phyloP scores from a whole-genome alignment of 2,797 vertebrate species.

The Coregonus ussuriensis region DNA sequence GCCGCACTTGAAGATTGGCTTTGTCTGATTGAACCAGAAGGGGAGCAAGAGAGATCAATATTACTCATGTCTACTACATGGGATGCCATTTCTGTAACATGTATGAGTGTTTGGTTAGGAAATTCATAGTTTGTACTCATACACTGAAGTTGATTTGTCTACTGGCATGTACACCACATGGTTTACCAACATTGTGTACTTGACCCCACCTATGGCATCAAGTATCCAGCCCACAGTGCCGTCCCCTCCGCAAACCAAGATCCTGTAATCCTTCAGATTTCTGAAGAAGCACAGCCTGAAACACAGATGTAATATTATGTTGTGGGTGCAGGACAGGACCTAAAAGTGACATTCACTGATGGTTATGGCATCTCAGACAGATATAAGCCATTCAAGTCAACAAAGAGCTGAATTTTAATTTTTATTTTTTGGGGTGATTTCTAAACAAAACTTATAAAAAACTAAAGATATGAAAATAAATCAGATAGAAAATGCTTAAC shows the following conservation, averaged over 20 bases:
- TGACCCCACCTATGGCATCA: slow-evolving; percentile 86
- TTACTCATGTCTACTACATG: background rate
- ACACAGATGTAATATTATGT: slow-evolving; percentile 17
- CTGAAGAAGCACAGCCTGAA: slow-evolving; percentile 88
- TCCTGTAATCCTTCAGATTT: slow-evolving; percentile 80
- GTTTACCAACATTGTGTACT: background rate
- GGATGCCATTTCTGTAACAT: background rate
- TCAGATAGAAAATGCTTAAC: background rate
- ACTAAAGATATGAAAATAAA: background rate
- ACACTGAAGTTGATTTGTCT: background rate
- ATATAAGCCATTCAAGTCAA: background rate
- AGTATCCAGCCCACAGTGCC: slow-evolving; percentile 96
- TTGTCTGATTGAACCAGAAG: slow-evolving; percentile 76
- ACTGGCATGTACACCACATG: background rate
- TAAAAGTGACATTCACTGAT: background rate
- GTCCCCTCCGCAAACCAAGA: slow-evolving; percentile 92
- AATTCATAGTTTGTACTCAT: background rate
- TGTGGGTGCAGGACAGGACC: background rate
- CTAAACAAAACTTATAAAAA: background rate
- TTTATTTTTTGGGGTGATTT: background rate
- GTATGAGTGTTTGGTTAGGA: background rate
- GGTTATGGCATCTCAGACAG: background rate
- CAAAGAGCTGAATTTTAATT: background rate
- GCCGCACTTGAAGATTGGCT: slow-evolving; percentile 77
- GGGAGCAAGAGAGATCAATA: slow-evolving; percentile 23